Evolutionary conservation across 2,797 vertebrate species (phyloP).

Genomic region (Pogonophryne albipinna): DNA sequence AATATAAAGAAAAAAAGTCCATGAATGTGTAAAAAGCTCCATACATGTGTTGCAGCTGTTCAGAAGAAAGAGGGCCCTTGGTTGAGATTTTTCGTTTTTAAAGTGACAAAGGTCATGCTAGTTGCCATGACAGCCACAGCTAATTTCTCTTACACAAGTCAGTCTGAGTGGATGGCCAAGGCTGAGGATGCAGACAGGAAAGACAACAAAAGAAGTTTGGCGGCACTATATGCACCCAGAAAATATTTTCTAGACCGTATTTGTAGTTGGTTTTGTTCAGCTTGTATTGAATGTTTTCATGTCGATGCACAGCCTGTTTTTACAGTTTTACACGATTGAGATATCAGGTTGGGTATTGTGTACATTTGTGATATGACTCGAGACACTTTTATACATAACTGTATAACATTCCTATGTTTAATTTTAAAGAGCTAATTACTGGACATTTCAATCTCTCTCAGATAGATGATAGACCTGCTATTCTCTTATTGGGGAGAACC

Average conservation of each 20-base stretch:
- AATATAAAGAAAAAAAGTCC: background rate
- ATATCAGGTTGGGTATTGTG: background rate
- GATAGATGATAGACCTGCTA: slow-evolving; percentile 51
- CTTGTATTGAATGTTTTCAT: slow-evolving; percentile 10
- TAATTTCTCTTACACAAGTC: slow-evolving; percentile 52
- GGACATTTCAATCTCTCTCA: slow-evolving; percentile 55
- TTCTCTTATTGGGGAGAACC: slow-evolving; percentile 59
- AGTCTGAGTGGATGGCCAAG: slow-evolving; percentile 41
- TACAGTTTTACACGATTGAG: background rate
- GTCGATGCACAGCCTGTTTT: background rate
- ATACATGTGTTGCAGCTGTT: slow-evolving; percentile 38
- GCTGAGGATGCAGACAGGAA: slow-evolving; percentile 42
- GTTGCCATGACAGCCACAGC: slow-evolving; percentile 72
- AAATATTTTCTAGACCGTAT: slow-evolving; percentile 1
- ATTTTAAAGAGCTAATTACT: slow-evolving; percentile 52
- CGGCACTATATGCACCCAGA: slow-evolving; percentile 12
- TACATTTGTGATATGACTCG: background rate
- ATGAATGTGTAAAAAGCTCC: slow-evolving; percentile 18
- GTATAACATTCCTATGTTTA: slow-evolving; percentile 39
- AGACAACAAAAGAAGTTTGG: slow-evolving; percentile 43
- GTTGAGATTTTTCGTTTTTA: slow-evolving; percentile 40
- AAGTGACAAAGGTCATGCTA: slow-evolving; percentile 68
- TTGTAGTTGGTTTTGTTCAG: slow-evolving; percentile 7
- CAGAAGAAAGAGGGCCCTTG: slow-evolving; percentile 42
- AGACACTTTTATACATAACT: slow-evolving; percentile 23